Base-by-base conservation (phyloP, 2,113 vertebrate genomes). In the Benitochromis conjunctus region DNA sequence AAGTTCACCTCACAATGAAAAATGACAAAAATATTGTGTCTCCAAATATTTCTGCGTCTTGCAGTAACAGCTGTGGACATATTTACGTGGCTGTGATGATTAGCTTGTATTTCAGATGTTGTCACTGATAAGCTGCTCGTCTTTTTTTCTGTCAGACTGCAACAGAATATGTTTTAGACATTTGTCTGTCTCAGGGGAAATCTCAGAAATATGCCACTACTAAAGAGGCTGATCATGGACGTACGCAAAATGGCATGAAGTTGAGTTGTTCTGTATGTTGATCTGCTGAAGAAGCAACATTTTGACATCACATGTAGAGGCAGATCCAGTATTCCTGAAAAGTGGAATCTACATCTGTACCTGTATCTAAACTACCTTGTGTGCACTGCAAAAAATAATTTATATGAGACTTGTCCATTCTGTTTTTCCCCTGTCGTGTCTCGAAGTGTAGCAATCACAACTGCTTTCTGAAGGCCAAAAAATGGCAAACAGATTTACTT, bases 11-110 rank as follows among this genome's bases (percentile, higher is more conserved):
- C 89, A 62, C 19, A 1, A 53, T 90, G 89, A 91, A 88, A 88
- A 88, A 88, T 79, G 24, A 58, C 9, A 4, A 82, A 87, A 92
- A 89, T 86, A 92, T 91, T 91, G 91, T 88, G 80, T 90, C 18
- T 91, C 48, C 18, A 93, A 92, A 91, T 79, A 90, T 77, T 86
- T 38, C 14, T 31, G 46, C 7, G 3, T 78, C 86, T 83, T 26
- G 10, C 31, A 81, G 54, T 82, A 86, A 80, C 91, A 88, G 84
- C 81, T 76, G 77, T 43, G 84, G 84, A 86, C 31, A 26, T 46
- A 36, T 86, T 84, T 89, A 85, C 83, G 53, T 55, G 60, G 46
- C 21, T 84, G 58, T 66, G 9, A 83, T 1, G 41, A 62, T 78
- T 43, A 41, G 29, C 58, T 82, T 31, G 18, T 16, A 12, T 84